Percentiles rank a stretch among this genome's conserved stretches.
These are phyloP conservation scores for Mus spicilegus DNA, from an alignment of 2,113 vertebrate species.

Conservation along the genomic window DNA sequence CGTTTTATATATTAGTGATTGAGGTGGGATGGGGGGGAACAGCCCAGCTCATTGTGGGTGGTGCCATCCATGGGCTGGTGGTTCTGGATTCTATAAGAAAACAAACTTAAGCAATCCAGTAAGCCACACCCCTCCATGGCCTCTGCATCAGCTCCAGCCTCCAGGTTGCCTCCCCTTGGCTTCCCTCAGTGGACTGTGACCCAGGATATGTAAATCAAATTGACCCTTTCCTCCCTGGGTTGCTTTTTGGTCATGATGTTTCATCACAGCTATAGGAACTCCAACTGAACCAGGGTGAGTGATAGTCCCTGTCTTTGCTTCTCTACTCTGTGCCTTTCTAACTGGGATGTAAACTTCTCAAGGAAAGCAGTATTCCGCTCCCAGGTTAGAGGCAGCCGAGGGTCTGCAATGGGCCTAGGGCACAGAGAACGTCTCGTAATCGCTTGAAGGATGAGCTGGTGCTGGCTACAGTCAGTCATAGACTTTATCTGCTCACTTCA, in stretches of 20 bases:
- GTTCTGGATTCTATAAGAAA: background rate
- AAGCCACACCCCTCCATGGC: background rate
- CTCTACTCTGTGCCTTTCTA: accelerated
- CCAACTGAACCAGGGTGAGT: no score
- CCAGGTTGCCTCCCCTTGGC: background rate
- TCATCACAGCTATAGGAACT: background rate
- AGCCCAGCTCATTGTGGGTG: background rate
- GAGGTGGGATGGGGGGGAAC: background rate
- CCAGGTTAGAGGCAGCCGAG: background rate
- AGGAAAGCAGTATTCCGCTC: background rate
- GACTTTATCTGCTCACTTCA: background rate
- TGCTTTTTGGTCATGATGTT: background rate
- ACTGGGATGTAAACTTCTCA: accelerated
- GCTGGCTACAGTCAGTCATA: background rate
- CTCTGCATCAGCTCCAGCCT: background rate
- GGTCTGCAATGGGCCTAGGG: no score
- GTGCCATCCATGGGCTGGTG: background rate
- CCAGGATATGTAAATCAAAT: background rate
- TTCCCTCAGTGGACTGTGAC: background rate
- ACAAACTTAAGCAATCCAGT: background rate
- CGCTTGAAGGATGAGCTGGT: background rate
- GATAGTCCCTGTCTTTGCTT: accelerated
- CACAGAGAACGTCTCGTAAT: background rate
- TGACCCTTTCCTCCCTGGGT: background rate
- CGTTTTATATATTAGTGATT: background rate